Evolutionary conservation across 2,797 vertebrate genomes (phyloP).

Genomic region (Myripristis murdjan): DNA sequence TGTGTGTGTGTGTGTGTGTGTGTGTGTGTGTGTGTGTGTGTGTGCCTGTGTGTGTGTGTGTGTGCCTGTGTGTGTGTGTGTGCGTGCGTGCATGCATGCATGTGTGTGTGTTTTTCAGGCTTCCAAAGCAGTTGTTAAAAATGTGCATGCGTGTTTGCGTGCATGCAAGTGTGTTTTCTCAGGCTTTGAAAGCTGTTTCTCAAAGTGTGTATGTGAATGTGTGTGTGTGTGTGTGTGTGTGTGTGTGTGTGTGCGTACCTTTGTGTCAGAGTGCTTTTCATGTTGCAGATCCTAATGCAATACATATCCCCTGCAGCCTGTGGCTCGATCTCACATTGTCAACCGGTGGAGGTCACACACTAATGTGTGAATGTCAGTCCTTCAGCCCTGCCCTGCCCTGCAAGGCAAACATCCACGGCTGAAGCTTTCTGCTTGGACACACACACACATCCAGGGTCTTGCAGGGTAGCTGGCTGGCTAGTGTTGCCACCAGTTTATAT

Average conservation of each 20-base stretch:
- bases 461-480: neutral
- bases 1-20: slow-evolving; percentile 28
- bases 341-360: slow-evolving; percentile 66
- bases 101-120: no score
- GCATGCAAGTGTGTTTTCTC: slow-evolving; percentile 33
- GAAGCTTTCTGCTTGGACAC: slow-evolving; percentile 41
- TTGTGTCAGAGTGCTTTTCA: slow-evolving; percentile 20
- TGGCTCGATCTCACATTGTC: slow-evolving; percentile 74
- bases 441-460: slow-evolving; percentile 25
- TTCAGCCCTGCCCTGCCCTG: slow-evolving; percentile 40
- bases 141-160: no score
- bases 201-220: no score
- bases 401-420: slow-evolving; percentile 44
- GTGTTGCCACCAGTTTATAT: neutral
- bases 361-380: slow-evolving; percentile 74
- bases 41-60: no score
- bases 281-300: slow-evolving; percentile 40
- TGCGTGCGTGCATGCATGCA: no score
- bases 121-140: no score
- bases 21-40: slow-evolving; percentile 22
- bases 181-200: slow-evolving; percentile 56
- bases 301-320: slow-evolving; percentile 50
- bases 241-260: neutral
- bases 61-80: no score
- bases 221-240: slow-evolving; percentile 20